These are phyloP conservation scores for Gorsachius magnificus DNA, from an alignment of 2,797 vertebrate species.

Conservation along the genomic window DNA sequence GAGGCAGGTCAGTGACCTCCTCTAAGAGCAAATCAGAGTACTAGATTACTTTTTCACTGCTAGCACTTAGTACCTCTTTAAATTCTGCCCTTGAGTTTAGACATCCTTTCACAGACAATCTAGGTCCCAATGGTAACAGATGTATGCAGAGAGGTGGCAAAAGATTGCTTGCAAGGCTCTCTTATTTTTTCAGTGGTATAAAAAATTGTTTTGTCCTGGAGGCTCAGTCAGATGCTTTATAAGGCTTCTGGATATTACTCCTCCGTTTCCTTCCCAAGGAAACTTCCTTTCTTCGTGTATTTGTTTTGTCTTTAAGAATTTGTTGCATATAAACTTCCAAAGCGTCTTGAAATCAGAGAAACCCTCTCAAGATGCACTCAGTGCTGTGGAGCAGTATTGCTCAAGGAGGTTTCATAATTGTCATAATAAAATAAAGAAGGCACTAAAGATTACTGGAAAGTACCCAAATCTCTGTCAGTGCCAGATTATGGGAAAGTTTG, in stretches of 20 bases:
- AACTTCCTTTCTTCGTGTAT: background rate
- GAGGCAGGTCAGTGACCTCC: background rate
- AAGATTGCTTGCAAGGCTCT: background rate
- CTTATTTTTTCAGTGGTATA: background rate
- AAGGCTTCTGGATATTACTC: background rate
- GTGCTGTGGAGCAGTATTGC: background rate
- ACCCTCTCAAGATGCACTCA: background rate
- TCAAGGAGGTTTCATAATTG: background rate
- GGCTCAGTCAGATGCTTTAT: background rate
- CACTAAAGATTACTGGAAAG: background rate
- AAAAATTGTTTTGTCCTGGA: background rate
- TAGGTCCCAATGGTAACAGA: background rate
- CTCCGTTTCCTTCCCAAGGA: background rate
- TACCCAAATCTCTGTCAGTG: background rate
- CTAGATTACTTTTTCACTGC: background rate
- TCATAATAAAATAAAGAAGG: background rate
- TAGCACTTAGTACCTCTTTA: background rate
- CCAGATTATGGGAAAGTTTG: background rate
- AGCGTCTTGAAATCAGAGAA: background rate
- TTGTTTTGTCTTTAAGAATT: constrained; percentile 12
- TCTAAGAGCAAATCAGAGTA: background rate
- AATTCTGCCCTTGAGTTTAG: constrained; percentile 12
- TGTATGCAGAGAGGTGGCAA: background rate
- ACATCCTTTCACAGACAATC: background rate
- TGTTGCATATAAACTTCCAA: background rate